These are phyloP conservation scores for Brenthis hecate DNA, from an alignment of 2,888 invertebrate species.

Conservation along the genomic window DNA sequence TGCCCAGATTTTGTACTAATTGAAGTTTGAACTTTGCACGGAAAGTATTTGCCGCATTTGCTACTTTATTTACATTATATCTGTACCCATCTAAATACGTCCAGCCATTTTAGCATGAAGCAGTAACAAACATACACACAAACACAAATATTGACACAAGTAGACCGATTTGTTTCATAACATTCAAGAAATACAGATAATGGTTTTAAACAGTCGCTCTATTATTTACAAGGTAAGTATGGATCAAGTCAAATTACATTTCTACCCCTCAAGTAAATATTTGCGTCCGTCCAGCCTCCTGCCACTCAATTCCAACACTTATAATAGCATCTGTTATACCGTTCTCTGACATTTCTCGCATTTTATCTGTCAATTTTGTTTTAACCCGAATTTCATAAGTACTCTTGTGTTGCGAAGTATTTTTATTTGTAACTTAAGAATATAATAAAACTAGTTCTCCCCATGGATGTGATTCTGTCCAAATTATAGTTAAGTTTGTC, in stretches of 20 bases:
- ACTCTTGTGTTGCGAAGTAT: background rate
- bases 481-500: too few species aligned
- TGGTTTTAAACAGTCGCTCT: constrained; percentile 2
- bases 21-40: too few species aligned
- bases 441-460: background rate
- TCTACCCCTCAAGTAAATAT: constrained; percentile 19
- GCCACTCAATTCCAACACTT: constrained; percentile 20
- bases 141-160: too few species aligned
- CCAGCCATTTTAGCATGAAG: too few species aligned
- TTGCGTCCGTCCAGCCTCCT: constrained; percentile 17
- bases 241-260: constrained; percentile 16
- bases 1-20: too few species aligned
- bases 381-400: background rate
- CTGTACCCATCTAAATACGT: too few species aligned
- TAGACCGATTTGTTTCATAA: too few species aligned
- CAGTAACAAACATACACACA: too few species aligned
- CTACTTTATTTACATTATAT: too few species aligned
- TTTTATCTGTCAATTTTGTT: constrained; percentile 23
- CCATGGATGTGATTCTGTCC: too few species aligned
- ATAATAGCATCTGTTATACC: constrained; percentile 18
- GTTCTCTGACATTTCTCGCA: constrained; percentile 11
- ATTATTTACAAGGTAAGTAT: constrained; percentile 8
- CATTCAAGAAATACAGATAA: background rate
- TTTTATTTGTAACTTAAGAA: too few species aligned
- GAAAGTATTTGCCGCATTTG: too few species aligned